phyloP scores from a whole-genome alignment of 2,113 vertebrate genomes.

The Carlito syrichta region DNA sequence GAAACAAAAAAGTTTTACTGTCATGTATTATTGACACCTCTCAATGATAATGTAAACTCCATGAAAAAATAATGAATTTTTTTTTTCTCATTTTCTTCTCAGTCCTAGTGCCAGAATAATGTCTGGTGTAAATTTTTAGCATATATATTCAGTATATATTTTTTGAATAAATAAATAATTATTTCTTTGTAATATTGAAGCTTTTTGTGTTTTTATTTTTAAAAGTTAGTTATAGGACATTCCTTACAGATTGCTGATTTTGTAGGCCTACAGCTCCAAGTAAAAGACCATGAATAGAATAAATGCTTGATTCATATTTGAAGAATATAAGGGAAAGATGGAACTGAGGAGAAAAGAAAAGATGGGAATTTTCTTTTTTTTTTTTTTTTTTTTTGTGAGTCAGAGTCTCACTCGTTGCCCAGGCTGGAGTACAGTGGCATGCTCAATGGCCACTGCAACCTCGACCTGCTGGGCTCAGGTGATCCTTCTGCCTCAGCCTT shows the following conservation, averaged over 20 bases:
- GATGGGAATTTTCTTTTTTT: background rate
- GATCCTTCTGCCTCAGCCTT: no score
- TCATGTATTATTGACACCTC: background rate
- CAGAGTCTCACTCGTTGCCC: no score
- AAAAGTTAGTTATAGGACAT: background rate
- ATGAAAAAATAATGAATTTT: background rate
- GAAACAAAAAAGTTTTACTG: background rate
- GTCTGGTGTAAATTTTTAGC: background rate
- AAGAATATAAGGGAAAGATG: background rate
- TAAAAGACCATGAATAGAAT: background rate
- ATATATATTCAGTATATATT: no score
- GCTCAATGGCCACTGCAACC: no score
- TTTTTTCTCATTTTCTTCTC: background rate
- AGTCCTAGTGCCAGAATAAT: background rate
- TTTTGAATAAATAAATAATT: background rate
- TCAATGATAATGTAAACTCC: background rate
- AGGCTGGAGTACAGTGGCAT: no score
- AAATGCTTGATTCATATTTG: background rate
- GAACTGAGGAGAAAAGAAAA: background rate
- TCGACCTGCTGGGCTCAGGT: no score
- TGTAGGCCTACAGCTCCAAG: background rate
- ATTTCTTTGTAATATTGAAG: background rate
- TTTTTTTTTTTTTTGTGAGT: no score
- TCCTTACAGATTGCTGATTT: background rate
- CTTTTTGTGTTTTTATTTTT: background rate